Base-by-base conservation (phyloP, 2,797 vertebrate species). In the Acrocephalus scirpaceus region DNA sequence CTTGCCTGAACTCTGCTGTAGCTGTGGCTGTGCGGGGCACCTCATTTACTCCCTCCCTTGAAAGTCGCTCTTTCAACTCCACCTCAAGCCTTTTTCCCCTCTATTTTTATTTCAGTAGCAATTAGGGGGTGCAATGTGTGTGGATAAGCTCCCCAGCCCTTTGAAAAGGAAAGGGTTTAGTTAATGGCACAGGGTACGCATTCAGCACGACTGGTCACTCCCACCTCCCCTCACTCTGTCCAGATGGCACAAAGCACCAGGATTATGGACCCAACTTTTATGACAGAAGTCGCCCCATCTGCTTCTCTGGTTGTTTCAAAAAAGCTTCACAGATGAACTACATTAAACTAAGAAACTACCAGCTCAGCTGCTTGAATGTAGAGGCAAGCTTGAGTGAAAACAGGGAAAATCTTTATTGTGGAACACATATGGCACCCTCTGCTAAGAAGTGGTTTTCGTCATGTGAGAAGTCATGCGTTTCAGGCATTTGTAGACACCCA, bases 241-340 rank as follows among this genome's bases (percentile, higher is more conserved):
- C 79, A 96, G 73, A 87, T 53, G 82, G 94, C 19, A 82, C 26
- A 38, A 75, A 36, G 44, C 84, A 67, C 69, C 62, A 75, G 32
- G 53, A 65, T 66, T 81, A 66, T 8, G 57, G 69, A 86, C 42
- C 54, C 57, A 92, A 74, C 51, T 54, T 91, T 34, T 22, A 21
- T 12, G 72, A 29, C 29, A 92, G 56, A 94, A 90, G 57, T 47
- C 15, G 1, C 61, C 64, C 62, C 76, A 72, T 62, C 62, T 95
- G 48, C 62, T 76, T 70, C 67, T 73, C 60, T 53, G 60, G 9
- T 86, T 62, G 16, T 25, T 85, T 76, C 29, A 48, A 75, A 77
- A 71, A 86, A 56, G 47, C 65, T 92, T 93, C 66, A 80, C 20
- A 80, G 42, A 67, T 2, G 0, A 92, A 64, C 36, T n/a, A 15